Evolutionary conservation across 92 coral and sea anemone species (phyloP).

Genomic region (Phenganax marumi): DNA sequence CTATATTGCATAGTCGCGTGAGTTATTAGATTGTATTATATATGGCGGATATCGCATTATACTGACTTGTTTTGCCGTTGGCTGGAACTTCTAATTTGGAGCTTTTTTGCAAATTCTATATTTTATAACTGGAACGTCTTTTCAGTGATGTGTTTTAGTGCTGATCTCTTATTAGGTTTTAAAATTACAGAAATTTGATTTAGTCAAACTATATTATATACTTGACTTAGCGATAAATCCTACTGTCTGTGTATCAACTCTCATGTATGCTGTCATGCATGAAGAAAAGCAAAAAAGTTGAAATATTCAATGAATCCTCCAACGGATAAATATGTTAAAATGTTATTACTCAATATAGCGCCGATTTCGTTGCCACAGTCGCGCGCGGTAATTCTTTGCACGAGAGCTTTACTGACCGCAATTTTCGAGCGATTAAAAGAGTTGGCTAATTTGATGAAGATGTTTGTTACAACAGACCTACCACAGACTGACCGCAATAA

Average conservation of each 20-base stretch:
- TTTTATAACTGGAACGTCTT: background rate
- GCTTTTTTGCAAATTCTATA: constrained; percentile 5
- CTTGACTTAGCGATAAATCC: too few relatives aligned
- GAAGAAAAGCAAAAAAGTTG: too few relatives aligned
- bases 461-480: constrained; percentile 40
- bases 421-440: constrained; percentile 44
- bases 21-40: constrained; percentile 1
- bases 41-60: background rate
- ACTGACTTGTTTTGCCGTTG: background rate
- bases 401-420: constrained; percentile 19
- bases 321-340: too few relatives aligned
- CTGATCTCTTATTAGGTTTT: too few relatives aligned
- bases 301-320: too few relatives aligned
- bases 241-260: too few relatives aligned
- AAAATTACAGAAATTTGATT: too few relatives aligned
- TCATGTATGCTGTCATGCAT: too few relatives aligned
- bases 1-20: constrained; percentile 7
- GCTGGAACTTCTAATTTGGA: background rate
- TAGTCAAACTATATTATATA: too few relatives aligned
- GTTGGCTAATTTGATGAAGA: constrained; percentile 44
- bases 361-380: background rate
- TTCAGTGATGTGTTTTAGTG: too few relatives aligned
- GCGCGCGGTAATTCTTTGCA: constrained; percentile 1
- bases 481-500: constrained; percentile 36
- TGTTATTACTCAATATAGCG: background rate